A percentile compares a stretch with the other conserved stretches of the same genome.
phyloP scores from a whole-genome alignment of 2,113 vertebrate genomes.

The Python bivittatus region DNA sequence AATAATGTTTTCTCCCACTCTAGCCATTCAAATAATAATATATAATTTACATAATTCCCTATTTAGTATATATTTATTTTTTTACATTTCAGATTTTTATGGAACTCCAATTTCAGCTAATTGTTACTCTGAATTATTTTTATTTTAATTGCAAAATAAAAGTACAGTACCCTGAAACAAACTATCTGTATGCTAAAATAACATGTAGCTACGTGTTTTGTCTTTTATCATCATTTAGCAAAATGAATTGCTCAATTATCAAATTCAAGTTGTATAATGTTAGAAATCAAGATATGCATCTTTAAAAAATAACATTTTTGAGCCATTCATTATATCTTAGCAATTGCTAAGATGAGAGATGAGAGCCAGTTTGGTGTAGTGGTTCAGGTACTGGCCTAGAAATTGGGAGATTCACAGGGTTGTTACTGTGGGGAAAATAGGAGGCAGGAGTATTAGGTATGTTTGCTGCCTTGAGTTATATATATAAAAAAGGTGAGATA shows the following conservation, averaged over 20 bases:
- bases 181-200: neutral
- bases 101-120: neutral
- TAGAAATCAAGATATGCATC: neutral
- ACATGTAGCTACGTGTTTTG: neutral
- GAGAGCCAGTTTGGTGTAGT: neutral
- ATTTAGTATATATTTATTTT: neutral
- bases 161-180: neutral
- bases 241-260: neutral
- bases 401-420: neutral
- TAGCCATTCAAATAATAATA: neutral
- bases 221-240: neutral
- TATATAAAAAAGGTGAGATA: neutral
- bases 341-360: neutral
- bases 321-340: neutral
- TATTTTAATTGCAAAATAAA: neutral
- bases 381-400: neutral
- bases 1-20: neutral
- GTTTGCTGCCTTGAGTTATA: neutral
- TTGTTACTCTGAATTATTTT: neutral
- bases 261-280: neutral
- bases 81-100: neutral
- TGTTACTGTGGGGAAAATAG: neutral
- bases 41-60: neutral
- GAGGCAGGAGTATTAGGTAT: neutral
- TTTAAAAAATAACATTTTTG: neutral